These are phyloP conservation scores for Gopherus evgoodei DNA, from an alignment of 2,113 vertebrate species.

Conservation along the genomic window DNA sequence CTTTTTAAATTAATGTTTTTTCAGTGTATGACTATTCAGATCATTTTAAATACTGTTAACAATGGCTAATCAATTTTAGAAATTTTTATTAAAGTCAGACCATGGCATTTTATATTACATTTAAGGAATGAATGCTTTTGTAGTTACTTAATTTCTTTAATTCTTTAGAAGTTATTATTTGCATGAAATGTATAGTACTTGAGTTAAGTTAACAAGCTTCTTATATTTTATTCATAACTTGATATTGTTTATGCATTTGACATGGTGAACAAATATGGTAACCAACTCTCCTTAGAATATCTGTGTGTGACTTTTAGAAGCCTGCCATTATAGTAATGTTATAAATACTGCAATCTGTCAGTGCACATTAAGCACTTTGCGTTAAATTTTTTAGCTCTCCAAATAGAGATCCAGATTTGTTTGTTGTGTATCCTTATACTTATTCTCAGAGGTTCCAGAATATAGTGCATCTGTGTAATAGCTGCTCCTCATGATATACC, in stretches of 20 bases:
- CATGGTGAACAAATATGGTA: neutral
- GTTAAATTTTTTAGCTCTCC: neutral
- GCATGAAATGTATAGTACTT: neutral
- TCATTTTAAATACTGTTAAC: neutral
- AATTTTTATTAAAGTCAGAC: neutral
- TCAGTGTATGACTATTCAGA: neutral
- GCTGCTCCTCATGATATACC: neutral
- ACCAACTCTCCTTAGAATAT: neutral
- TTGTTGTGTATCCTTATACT: neutral
- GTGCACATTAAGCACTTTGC: neutral
- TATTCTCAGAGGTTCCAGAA: neutral
- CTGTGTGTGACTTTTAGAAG: neutral
- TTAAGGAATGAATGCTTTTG: neutral
- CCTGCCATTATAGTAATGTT: neutral
- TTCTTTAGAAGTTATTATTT: neutral
- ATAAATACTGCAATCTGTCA: neutral
- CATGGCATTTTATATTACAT: neutral
- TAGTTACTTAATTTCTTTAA: neutral
- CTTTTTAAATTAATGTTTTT: neutral
- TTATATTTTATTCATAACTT: neutral
- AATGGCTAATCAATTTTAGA: neutral
- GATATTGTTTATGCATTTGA: neutral
- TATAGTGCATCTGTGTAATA: neutral
- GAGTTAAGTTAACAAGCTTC: neutral
- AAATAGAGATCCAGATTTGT: neutral